Conservation (phyloP, 1,140 invertebrate species). For the Sycophaga agraensis region DNA sequence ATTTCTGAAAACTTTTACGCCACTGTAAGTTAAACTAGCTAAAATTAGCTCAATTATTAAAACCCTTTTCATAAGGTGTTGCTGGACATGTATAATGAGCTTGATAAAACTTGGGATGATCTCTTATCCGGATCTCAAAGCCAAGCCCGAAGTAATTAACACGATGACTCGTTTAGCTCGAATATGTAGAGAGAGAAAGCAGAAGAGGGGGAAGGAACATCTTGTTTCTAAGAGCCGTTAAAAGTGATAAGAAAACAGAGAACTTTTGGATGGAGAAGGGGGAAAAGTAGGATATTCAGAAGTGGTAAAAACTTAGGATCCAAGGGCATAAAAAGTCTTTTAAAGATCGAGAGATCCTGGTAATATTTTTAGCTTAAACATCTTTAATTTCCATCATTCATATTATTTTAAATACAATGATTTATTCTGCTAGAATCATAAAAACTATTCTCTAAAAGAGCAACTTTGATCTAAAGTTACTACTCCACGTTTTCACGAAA, state of each 20-base stretch:
- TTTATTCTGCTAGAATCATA: too few species aligned
- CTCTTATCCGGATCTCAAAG: constrained; percentile 13
- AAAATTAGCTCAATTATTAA: neutral
- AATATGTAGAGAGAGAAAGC: constrained; percentile 17
- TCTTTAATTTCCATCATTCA: too few species aligned
- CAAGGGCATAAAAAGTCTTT: constrained; percentile 19
- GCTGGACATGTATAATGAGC: neutral
- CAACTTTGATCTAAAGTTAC: too few species aligned
- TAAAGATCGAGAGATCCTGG: neutral
- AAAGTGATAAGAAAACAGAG: constrained; percentile 26
- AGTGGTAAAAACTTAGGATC: constrained; percentile 13
- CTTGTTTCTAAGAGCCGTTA: constrained; percentile 22
- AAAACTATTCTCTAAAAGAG: too few species aligned
- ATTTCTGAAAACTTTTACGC: neutral
- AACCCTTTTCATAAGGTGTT: neutral
- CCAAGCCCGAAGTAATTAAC: constrained; percentile 22
- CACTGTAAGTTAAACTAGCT: neutral
- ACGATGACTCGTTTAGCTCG: constrained; percentile 18
- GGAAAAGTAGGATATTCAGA: constrained; percentile 14
- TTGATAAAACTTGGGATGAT: constrained; percentile 9
- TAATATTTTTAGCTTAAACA: constrained; percentile 17
- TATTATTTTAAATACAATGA: too few species aligned
- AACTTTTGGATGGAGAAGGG: constrained; percentile 9
- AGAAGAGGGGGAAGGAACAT: too few species aligned
- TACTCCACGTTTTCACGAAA: too few species aligned